Conservation (phyloP, 1,140 invertebrate species). For the Glossosoma conforme region DNA sequence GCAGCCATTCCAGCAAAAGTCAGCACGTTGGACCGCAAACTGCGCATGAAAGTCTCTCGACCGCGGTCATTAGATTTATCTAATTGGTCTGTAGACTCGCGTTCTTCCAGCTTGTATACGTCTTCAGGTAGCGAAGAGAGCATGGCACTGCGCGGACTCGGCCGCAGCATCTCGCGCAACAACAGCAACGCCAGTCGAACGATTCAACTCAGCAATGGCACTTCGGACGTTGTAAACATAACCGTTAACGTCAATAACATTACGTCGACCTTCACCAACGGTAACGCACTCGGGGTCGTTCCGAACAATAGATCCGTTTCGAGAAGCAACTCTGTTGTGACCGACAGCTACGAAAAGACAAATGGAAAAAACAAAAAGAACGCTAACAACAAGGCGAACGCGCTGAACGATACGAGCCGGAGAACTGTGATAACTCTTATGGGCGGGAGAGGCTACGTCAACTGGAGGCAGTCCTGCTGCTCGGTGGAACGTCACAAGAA, state of each 20-base stretch:
- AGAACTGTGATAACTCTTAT: slow-evolving; percentile 80
- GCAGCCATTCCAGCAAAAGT: slow-evolving; percentile 75
- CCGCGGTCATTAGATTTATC: slow-evolving; percentile 78
- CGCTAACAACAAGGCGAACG: slow-evolving; percentile 33
- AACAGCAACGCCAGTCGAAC: slow-evolving; percentile 66
- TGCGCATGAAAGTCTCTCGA: slow-evolving; percentile 73
- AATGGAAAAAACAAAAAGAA: slow-evolving; percentile 31
- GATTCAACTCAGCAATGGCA: slow-evolving; percentile 40
- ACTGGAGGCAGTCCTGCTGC: slow-evolving; percentile 69
- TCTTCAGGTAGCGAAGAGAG: slow-evolving; percentile 79
- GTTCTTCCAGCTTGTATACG: slow-evolving; percentile 74
- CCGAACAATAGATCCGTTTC: slow-evolving; percentile 38
- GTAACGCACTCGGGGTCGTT: slow-evolving; percentile 32
- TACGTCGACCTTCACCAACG: slow-evolving; percentile 20
- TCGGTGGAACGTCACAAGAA: slow-evolving; percentile 44
- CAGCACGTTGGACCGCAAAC: slow-evolving; percentile 70
- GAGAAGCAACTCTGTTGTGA: slow-evolving; percentile 36
- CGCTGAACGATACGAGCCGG: slow-evolving; percentile 40
- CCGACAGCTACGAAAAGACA: slow-evolving; percentile 20
- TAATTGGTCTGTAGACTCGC: slow-evolving; percentile 83
- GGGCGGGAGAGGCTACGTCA: slow-evolving; percentile 82
- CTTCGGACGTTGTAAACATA: slow-evolving; percentile 28
- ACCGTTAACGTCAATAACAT: slow-evolving; percentile 29
- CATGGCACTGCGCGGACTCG: slow-evolving; percentile 57
- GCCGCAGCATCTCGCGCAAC: slow-evolving; percentile 60